These are phyloP conservation scores for Stenolophus ochropezus DNA, from an alignment of 2,888 invertebrate species.

Conservation along the genomic window DNA sequence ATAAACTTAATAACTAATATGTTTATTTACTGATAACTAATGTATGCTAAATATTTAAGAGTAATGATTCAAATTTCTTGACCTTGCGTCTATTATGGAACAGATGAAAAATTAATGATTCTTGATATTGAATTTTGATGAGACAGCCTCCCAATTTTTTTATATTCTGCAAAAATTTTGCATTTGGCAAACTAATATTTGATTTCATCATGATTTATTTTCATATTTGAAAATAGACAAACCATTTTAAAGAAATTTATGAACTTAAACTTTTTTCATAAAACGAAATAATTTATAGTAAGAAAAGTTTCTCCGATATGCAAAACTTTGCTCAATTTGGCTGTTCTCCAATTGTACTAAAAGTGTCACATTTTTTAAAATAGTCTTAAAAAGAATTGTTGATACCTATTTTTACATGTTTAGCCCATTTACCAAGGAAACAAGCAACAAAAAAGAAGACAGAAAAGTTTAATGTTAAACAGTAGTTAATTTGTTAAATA, in stretches of 20 bases:
- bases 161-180: too few species aligned
- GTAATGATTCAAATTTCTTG: too few species aligned
- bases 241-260: slow-evolving; percentile 8
- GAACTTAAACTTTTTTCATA: slow-evolving; percentile 28
- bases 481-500: too few species aligned
- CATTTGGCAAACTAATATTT: too few species aligned
- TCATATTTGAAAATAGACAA: slow-evolving; percentile 14
- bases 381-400: background rate
- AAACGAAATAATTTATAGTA: slow-evolving; percentile 25
- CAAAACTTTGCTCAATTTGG: slow-evolving; percentile 31
- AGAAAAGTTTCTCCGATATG: slow-evolving; percentile 38
- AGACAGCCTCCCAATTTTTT: too few species aligned
- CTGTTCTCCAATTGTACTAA: slow-evolving; percentile 22
- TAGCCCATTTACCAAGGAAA: background rate
- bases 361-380: slow-evolving; percentile 43
- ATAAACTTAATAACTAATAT: too few species aligned
- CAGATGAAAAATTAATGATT: too few species aligned
- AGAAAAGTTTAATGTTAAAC: too few species aligned
- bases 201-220: slow-evolving; percentile 1
- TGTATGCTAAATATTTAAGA: too few species aligned
- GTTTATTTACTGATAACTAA: too few species aligned
- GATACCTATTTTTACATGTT: slow-evolving; percentile 17
- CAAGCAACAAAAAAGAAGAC: background rate
- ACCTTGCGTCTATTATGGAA: too few species aligned
- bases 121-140: too few species aligned